phyloP scores from a whole-genome alignment of 2,113 vertebrate species.

The Poeciliopsis occidentalis region DNA sequence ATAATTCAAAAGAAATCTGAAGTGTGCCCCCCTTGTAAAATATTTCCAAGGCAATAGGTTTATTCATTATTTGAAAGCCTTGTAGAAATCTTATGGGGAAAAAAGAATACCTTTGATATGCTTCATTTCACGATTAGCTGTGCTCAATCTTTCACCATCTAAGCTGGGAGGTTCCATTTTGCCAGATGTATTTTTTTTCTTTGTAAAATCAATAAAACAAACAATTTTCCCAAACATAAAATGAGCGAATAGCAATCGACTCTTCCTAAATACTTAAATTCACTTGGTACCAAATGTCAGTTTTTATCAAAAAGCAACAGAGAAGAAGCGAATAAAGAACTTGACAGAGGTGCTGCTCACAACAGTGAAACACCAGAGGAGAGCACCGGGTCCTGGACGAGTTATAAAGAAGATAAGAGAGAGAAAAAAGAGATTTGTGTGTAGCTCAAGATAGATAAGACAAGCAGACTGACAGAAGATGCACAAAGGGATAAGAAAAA shows the following conservation, averaged over 20 bases:
- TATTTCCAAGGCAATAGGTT: slow-evolving; percentile 42
- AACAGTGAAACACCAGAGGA: slow-evolving; percentile 10
- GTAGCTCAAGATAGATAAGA: slow-evolving; percentile 52
- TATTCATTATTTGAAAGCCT: slow-evolving; percentile 40
- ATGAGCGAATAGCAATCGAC: slow-evolving; percentile 56
- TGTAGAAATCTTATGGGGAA: slow-evolving; percentile 29
- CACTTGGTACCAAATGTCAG: slow-evolving; percentile 38
- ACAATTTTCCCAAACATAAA: slow-evolving; percentile 36
- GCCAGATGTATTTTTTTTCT: slow-evolving; percentile 25
- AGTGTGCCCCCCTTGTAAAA: slow-evolving; percentile 33
- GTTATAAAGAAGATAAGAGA: slow-evolving; percentile 17
- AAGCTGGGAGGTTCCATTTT: slow-evolving; percentile 37
- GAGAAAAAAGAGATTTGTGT: slow-evolving; percentile 17
- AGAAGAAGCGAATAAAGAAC: not conserved
- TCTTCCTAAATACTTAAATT: slow-evolving; percentile 34
- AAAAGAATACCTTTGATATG: slow-evolving; percentile 34
- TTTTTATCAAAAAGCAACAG: slow-evolving; percentile 20
- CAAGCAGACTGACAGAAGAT: slow-evolving; percentile 31
- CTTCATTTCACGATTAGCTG: slow-evolving; percentile 56
- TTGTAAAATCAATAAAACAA: slow-evolving; percentile 45
- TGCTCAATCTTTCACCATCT: slow-evolving; percentile 63
- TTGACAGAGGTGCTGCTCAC: slow-evolving; percentile 14
- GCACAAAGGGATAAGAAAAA: slow-evolving; percentile 32
- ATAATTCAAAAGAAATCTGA: slow-evolving; percentile 30
- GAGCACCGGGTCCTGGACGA: slow-evolving; percentile 9